These are phyloP conservation scores for Pundamilia nyererei DNA, from an alignment of 2,113 vertebrate genomes.

Conservation along the genomic window DNA sequence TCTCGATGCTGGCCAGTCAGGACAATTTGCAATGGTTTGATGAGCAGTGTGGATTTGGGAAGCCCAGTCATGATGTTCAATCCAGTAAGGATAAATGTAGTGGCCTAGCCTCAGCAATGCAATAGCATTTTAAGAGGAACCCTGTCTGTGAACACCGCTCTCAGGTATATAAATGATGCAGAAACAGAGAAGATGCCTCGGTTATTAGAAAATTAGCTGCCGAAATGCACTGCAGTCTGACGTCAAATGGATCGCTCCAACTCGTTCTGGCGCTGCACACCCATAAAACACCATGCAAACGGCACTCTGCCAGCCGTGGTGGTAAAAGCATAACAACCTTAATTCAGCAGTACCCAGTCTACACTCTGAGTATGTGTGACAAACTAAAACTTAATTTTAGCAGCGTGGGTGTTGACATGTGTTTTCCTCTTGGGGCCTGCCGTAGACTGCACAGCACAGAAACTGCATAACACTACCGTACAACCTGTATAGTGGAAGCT, in stretches of 20 bases:
- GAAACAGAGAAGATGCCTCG: background rate
- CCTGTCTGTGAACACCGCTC: background rate
- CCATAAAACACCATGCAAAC: background rate
- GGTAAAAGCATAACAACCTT: background rate
- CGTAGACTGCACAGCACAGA: background rate
- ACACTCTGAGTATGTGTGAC: background rate
- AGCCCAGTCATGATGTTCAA: background rate
- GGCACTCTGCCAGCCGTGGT: background rate
- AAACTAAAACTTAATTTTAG: slow-evolving; percentile 1
- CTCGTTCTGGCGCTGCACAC: background rate
- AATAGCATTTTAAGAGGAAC: background rate
- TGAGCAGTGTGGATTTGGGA: slow-evolving; percentile 30
- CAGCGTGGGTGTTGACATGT: background rate
- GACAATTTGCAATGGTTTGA: slow-evolving; percentile 54
- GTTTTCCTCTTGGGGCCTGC: background rate
- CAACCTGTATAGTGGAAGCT: background rate
- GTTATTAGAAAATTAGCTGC: background rate
- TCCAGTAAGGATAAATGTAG: background rate
- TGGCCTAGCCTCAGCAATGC: background rate
- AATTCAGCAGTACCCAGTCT: background rate
- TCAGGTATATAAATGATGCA: background rate
- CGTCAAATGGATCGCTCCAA: background rate
- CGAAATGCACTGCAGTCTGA: background rate
- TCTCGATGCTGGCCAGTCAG: slow-evolving; percentile 56
- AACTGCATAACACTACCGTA: background rate